Conservation (phyloP, 2,797 vertebrate genomes). For the Chloroceryle inda region DNA sequence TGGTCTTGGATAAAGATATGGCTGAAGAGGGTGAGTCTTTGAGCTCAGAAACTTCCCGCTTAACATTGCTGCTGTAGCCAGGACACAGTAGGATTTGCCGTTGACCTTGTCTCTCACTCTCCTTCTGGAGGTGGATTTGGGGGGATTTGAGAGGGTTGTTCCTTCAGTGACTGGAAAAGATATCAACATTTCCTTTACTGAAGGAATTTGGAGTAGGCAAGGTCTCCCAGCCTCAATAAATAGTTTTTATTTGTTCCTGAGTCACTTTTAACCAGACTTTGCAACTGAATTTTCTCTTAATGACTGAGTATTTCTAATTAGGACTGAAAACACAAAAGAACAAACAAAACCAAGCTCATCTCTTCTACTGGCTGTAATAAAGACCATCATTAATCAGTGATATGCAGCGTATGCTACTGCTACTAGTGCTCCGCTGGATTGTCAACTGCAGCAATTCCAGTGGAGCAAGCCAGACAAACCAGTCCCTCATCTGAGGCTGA, state of each 20-base stretch:
- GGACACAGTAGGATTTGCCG: neutral
- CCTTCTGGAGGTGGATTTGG: neutral
- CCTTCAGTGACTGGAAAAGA: neutral
- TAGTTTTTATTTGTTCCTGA: neutral
- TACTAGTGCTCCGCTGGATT: neutral
- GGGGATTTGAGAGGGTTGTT: neutral
- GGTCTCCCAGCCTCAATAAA: neutral
- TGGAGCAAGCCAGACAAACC: neutral
- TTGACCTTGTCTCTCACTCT: neutral
- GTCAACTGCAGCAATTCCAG: neutral
- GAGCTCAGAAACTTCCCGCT: neutral
- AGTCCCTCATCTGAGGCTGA: neutral
- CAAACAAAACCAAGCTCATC: neutral
- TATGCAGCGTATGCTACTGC: neutral
- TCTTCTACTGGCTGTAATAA: conserved; percentile 1
- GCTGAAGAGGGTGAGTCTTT: conserved; percentile 93
- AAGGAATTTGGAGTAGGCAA: neutral
- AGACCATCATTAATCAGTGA: conserved; percentile 2
- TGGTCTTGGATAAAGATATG: conserved; percentile 97
- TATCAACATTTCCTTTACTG: accelerated
- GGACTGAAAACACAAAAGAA: conserved; percentile 19
- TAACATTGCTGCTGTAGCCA: neutral
- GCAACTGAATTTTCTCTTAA: conserved; percentile 9
- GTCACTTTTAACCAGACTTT: neutral
- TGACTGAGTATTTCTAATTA: conserved; percentile 47